These are phyloP conservation scores for Tetramorium bicarinatum DNA, from an alignment of 2,888 invertebrate species.

Conservation along the genomic window DNA sequence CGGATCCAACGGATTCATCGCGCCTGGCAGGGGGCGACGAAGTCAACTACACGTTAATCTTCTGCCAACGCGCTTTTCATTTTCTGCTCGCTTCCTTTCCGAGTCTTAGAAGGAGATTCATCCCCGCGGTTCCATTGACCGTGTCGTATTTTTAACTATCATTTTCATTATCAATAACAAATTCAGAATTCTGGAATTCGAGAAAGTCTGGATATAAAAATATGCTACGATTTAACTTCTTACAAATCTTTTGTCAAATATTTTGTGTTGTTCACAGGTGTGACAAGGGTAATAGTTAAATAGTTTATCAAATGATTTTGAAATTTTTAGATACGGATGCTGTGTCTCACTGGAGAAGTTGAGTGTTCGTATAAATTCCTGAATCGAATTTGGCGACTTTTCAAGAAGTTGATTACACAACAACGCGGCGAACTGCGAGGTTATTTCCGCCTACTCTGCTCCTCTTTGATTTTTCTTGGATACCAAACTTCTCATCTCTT, in stretches of 20 bases:
- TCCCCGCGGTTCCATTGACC: constrained; percentile 14
- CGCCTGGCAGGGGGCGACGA: constrained; percentile 31
- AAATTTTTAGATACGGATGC: constrained; percentile 10
- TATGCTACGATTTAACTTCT: not conserved
- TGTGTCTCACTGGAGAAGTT: not conserved
- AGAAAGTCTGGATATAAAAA: not conserved
- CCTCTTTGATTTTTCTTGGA: constrained; percentile 48
- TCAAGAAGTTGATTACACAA: constrained; percentile 57
- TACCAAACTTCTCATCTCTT: constrained; percentile 41
- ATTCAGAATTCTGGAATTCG: not conserved
- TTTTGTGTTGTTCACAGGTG: not conserved
- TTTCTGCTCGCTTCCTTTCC: not conserved
- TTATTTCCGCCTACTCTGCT: constrained; percentile 43
- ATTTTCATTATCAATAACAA: not conserved
- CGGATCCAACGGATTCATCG: constrained; percentile 56
- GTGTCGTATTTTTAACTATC: constrained; percentile 7
- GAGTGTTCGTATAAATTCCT: constrained; percentile 32
- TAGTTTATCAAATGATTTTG: not conserved
- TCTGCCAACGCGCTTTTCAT: constrained; percentile 50
- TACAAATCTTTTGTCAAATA: not conserved
- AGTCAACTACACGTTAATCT: constrained; percentile 57
- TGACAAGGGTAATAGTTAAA: not conserved
- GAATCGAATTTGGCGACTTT: constrained; percentile 50
- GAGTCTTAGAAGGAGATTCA: not conserved
- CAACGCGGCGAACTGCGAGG: constrained; percentile 43